phyloP scores from a whole-genome alignment of 2,797 vertebrate species.

The Natrix natrix region DNA sequence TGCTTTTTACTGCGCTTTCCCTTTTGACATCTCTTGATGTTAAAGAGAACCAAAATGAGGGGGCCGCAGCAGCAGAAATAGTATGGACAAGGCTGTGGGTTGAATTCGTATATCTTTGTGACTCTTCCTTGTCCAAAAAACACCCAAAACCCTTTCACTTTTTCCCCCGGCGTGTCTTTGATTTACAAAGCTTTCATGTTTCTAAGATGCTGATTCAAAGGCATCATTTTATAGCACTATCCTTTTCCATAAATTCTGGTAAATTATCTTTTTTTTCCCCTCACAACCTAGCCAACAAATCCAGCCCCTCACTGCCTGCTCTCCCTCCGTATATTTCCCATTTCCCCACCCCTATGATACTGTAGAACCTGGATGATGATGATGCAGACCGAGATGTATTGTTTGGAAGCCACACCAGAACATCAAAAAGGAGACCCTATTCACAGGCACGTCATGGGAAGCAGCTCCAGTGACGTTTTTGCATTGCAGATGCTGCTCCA shows the following conservation, averaged over 20 bases:
- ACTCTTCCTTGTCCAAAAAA: background rate
- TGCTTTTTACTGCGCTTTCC: background rate
- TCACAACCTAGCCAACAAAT: background rate
- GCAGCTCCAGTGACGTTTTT: slow-evolving; percentile 40
- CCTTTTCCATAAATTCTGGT: slow-evolving; percentile 16
- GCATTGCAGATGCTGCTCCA: slow-evolving; percentile 50
- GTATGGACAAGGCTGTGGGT: background rate
- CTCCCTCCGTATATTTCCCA: slow-evolving; percentile 18
- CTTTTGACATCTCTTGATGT: slow-evolving; percentile 17
- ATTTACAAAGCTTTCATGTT: background rate
- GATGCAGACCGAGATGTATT: slow-evolving; percentile 24
- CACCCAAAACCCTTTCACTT: background rate
- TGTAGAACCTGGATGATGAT: slow-evolving; percentile 24
- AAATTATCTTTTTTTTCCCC: slow-evolving; percentile 23
- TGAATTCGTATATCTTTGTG: background rate
- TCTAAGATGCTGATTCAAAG: slow-evolving; percentile 21
- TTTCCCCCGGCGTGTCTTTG: background rate
- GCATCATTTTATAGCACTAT: slow-evolving; percentile 26
- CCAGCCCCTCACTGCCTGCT: background rate
- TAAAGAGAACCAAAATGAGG: background rate
- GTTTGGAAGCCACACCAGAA: slow-evolving; percentile 60
- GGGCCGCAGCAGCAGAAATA: background rate
- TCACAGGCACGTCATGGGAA: slow-evolving; percentile 51
- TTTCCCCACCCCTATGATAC: slow-evolving; percentile 18
- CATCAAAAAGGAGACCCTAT: slow-evolving; percentile 46